phyloP scores from a whole-genome alignment of 2,888 invertebrate species.

The Drosophila robusta region DNA sequence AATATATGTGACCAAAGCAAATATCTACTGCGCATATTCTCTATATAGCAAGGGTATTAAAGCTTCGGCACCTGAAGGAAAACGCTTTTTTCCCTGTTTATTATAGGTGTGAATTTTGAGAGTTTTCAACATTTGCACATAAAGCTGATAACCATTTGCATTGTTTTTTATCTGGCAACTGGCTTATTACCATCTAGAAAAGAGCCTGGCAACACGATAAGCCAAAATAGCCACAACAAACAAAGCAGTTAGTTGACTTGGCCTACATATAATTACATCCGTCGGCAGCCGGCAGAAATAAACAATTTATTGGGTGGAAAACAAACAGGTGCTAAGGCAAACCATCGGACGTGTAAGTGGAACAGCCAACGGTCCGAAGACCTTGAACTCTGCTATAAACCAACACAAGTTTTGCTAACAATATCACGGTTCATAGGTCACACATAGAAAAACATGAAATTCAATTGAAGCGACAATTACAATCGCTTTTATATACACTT shows the following conservation, averaged over 20 bases:
- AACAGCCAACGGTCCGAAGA: slow-evolving; percentile 40
- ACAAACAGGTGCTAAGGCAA: slow-evolving; percentile 61
- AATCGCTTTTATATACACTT: slow-evolving; percentile 26
- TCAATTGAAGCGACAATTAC: slow-evolving; percentile 34
- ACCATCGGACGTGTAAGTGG: slow-evolving; percentile 22
- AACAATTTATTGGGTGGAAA: slow-evolving; percentile 61
- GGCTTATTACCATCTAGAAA: not conserved
- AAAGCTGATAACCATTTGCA: slow-evolving; percentile 31
- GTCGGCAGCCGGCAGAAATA: slow-evolving; percentile 9
- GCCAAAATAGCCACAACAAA: slow-evolving; percentile 41
- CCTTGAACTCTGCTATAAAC: slow-evolving; percentile 59
- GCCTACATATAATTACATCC: slow-evolving; percentile 30
- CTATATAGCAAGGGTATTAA: not conserved
- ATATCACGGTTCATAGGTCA: slow-evolving; percentile 36
- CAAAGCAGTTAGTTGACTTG: slow-evolving; percentile 24
- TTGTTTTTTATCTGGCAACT: slow-evolving; percentile 63
- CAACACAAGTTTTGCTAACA: slow-evolving; percentile 35
- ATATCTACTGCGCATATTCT: too few species aligned
- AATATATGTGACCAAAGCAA: too few species aligned
- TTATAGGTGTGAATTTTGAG: slow-evolving; percentile 5
- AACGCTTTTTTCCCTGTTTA: not conserved
- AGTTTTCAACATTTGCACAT: not conserved
- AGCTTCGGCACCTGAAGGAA: not conserved
- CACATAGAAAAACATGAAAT: slow-evolving; percentile 19
- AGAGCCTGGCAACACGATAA: slow-evolving; percentile 60